These are phyloP conservation scores for Syngnathus rostellatus DNA, from an alignment of 2,797 vertebrate genomes.

Conservation along the genomic window DNA sequence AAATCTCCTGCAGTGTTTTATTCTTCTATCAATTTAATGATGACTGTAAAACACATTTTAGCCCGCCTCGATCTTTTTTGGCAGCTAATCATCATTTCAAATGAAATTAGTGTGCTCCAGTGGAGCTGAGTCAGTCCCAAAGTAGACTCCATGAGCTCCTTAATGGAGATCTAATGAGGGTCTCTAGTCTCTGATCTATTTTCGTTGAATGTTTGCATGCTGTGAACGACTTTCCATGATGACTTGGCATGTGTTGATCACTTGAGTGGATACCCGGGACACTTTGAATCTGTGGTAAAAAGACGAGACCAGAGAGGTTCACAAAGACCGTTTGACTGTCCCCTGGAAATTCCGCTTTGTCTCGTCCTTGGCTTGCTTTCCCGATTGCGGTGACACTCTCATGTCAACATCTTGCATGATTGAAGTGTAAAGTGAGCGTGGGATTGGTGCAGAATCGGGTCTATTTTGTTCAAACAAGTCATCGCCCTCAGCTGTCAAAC, in stretches of 20 bases:
- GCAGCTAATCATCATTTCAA: constrained; percentile 30
- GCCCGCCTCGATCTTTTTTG: constrained; percentile 35
- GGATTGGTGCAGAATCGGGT: constrained; percentile 13
- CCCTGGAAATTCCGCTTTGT: constrained; percentile 29
- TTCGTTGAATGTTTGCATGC: constrained; percentile 34
- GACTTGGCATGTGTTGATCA: constrained; percentile 25
- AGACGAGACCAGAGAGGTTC: constrained; percentile 31
- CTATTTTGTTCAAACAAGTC: constrained; percentile 34
- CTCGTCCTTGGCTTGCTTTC: constrained; percentile 39
- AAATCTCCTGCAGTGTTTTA: constrained; percentile 23
- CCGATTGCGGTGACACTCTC: constrained; percentile 11
- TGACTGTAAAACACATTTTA: constrained; percentile 30
- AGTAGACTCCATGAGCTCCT: constrained; percentile 18
- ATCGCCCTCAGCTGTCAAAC: constrained; percentile 36
- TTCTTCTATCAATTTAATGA: constrained; percentile 33
- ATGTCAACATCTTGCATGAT: constrained; percentile 19
- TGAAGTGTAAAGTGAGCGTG: constrained; percentile 28
- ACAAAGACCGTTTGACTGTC: constrained; percentile 30
- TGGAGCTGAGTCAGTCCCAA: constrained; percentile 5
- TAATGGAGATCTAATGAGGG: constrained; percentile 42
- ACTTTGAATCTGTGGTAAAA: constrained; percentile 32
- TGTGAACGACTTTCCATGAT: constrained; percentile 33
- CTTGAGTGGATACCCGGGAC: neutral
- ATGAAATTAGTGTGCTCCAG: constrained; percentile 23
- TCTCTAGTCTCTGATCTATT: constrained; percentile 23